Evolutionary conservation across 2,888 invertebrate genomes (phyloP).

Genomic region (Embidobia sp.): DNA sequence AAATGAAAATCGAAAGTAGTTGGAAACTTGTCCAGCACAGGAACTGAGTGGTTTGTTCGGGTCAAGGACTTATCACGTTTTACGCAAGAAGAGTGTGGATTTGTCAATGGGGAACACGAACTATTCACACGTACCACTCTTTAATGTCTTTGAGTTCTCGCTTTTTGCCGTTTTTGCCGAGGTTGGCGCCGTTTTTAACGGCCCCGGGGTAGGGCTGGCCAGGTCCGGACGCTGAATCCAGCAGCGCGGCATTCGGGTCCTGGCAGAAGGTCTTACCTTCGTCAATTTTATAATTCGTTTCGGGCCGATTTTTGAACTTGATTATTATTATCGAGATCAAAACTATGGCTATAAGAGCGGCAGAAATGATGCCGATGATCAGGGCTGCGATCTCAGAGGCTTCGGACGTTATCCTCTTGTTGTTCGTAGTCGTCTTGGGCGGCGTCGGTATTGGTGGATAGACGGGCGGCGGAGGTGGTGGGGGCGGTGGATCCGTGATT

Average conservation of each 20-base stretch:
- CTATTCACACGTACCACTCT: conserved; percentile 95
- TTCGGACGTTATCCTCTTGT: conserved; percentile 85
- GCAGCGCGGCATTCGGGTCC: conserved; percentile 90
- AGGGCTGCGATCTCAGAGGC: conserved; percentile 89
- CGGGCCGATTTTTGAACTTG: conserved; percentile 92
- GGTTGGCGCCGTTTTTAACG: conserved; percentile 76
- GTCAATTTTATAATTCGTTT: conserved; percentile 96
- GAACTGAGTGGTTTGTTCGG: conserved; percentile 12
- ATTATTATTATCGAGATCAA: conserved; percentile 94
- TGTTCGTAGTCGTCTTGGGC: conserved; percentile 78
- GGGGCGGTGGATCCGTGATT: conserved; percentile 79
- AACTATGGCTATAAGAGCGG: conserved; percentile 94
- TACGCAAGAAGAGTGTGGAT: conserved; percentile 47
- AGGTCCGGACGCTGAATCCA: conserved; percentile 83
- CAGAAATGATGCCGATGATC: conserved; percentile 94
- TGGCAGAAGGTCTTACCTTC: conserved; percentile 90
- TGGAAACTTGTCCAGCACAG: conserved; percentile 33
- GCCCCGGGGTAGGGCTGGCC: conserved; percentile 81
- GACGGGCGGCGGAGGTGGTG: conserved; percentile 76
- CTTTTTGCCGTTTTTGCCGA: conserved; percentile 85
- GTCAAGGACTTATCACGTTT: conserved; percentile 24
- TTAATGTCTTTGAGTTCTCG: conserved; percentile 94
- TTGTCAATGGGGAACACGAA: conserved; percentile 48
- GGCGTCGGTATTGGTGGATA: conserved; percentile 78
- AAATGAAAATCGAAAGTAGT: too few relatives aligned